Percentiles rank a stretch among this genome's conserved stretches.
phyloP scores from a whole-genome alignment of 2,888 invertebrate genomes.

The Chymomyza amoena region DNA sequence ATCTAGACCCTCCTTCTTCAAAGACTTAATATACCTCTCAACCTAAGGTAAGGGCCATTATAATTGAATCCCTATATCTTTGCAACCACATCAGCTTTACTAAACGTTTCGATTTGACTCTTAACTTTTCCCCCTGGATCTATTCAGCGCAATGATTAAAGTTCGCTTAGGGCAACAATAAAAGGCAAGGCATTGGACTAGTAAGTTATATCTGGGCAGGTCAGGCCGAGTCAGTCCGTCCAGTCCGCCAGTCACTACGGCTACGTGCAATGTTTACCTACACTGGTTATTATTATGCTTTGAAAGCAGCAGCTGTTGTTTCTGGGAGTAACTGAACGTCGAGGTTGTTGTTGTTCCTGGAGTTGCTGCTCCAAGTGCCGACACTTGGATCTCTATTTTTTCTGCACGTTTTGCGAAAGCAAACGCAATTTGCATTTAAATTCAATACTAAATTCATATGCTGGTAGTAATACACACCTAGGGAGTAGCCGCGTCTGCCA shows the following conservation, averaged over 20 bases:
- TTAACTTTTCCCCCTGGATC: too few species aligned
- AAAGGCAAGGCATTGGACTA: background rate
- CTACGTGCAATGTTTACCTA: background rate
- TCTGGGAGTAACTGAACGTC: background rate
- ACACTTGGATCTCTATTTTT: conserved; percentile 44
- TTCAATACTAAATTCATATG: conserved; percentile 74
- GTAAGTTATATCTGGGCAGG: background rate
- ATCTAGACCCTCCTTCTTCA: too few species aligned
- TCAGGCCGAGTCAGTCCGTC: background rate
- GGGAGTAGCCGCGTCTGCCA: background rate
- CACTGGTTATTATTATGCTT: background rate
- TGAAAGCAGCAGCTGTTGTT: background rate
- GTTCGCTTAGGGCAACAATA: background rate
- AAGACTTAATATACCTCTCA: too few species aligned
- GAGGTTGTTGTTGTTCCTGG: background rate
- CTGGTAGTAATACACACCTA: conserved; percentile 60
- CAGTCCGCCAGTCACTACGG: background rate
- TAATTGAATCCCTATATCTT: too few species aligned
- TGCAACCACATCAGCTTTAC: too few species aligned
- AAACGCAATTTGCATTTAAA: conserved; percentile 74
- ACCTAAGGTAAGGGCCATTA: too few species aligned
- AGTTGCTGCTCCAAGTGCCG: too few species aligned
- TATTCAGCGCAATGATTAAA: too few species aligned
- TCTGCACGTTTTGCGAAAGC: conserved; percentile 59
- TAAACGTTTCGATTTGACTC: too few species aligned